Evolutionary conservation across 1,140 invertebrate species (phyloP).

Genomic region (Coboldia fuscipes): DNA sequence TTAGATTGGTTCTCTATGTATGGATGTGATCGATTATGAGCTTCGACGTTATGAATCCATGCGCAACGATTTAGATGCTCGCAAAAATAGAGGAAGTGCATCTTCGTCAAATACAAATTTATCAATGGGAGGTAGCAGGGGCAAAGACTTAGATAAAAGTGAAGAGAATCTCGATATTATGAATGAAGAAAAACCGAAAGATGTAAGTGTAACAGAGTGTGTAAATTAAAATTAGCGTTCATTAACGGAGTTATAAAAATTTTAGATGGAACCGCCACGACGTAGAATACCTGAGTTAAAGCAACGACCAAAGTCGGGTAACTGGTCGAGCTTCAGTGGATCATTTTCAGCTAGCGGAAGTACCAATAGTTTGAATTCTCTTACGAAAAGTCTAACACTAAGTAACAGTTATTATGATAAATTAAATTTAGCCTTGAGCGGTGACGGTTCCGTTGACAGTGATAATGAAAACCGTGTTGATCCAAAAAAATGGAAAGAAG

Average conservation of each 20-base stretch:
- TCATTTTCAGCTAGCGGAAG: slow-evolving; percentile 15
- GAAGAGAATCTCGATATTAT: slow-evolving; percentile 17
- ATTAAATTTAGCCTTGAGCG: slow-evolving; percentile 23
- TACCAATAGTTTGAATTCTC: slow-evolving; percentile 6
- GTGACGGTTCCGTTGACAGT: slow-evolving; percentile 24
- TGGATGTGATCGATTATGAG: slow-evolving; percentile 92
- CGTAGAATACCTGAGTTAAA: slow-evolving; percentile 42
- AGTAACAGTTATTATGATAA: slow-evolving; percentile 41
- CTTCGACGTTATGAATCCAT: slow-evolving; percentile 80
- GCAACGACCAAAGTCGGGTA: slow-evolving; percentile 39
- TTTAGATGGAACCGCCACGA: slow-evolving; percentile 33
- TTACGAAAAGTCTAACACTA: slow-evolving; percentile 22
- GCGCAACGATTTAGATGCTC: slow-evolving; percentile 68
- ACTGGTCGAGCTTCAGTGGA: slow-evolving; percentile 31
- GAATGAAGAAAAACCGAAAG: slow-evolving; percentile 21
- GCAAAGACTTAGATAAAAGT: slow-evolving; percentile 18
- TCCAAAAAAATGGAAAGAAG: slow-evolving; percentile 45
- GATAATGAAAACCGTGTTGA: slow-evolving; percentile 12
- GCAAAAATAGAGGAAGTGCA: no score
- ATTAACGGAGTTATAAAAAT: no score
- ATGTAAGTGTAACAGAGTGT: slow-evolving; percentile 5
- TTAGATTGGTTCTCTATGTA: slow-evolving; percentile 82
- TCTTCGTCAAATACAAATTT: slow-evolving; percentile 15
- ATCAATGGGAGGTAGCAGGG: no score
- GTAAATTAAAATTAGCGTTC: background rate